phyloP scores from a whole-genome alignment of 2,797 vertebrate genomes.

The Holocentrus rufus region DNA sequence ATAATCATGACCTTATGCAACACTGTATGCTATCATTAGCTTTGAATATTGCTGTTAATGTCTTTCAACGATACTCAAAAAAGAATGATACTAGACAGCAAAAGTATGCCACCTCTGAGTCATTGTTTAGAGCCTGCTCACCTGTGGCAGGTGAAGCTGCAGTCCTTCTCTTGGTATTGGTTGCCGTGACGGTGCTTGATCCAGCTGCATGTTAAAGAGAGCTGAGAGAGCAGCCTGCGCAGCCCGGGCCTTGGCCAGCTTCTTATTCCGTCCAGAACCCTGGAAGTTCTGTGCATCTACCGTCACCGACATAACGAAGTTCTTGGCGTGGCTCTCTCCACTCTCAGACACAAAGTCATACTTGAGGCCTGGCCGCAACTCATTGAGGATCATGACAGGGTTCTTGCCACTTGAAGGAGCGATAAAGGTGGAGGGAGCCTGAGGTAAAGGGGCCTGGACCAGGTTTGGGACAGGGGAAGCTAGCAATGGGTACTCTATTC shows the following conservation, averaged over 20 bases:
- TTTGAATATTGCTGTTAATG: not conserved
- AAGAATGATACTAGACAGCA: not conserved
- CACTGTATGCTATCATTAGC: not conserved
- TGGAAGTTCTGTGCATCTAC: conserved; percentile 89
- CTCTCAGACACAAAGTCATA: conserved; percentile 94
- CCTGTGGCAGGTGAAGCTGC: conserved; percentile 93
- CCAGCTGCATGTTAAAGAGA: conserved; percentile 91
- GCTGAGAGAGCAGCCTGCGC: conserved; percentile 90
- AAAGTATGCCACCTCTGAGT: not conserved
- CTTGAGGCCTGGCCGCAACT: conserved; percentile 91
- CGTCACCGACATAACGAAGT: conserved; percentile 92
- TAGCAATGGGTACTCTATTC: conserved; percentile 74
- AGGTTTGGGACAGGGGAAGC: conserved; percentile 69
- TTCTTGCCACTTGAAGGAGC: conserved; percentile 86
- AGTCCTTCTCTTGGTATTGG: conserved; percentile 92
- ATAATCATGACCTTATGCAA: no score
- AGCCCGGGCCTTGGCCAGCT: conserved; percentile 92
- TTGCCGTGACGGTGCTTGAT: conserved; percentile 89
- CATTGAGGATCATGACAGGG: conserved; percentile 94
- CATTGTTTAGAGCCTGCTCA: conserved; percentile 68
- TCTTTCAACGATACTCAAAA: not conserved
- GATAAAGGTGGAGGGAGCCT: conserved; percentile 63
- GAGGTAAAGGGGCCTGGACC: conserved; percentile 77
- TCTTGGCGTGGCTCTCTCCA: conserved; percentile 94
- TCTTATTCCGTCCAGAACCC: conserved; percentile 94